A percentile compares a stretch with the other conserved stretches of the same genome.
Conservation (phyloP, 2,888 invertebrate genomes). For the Acronicta aceris region DNA sequence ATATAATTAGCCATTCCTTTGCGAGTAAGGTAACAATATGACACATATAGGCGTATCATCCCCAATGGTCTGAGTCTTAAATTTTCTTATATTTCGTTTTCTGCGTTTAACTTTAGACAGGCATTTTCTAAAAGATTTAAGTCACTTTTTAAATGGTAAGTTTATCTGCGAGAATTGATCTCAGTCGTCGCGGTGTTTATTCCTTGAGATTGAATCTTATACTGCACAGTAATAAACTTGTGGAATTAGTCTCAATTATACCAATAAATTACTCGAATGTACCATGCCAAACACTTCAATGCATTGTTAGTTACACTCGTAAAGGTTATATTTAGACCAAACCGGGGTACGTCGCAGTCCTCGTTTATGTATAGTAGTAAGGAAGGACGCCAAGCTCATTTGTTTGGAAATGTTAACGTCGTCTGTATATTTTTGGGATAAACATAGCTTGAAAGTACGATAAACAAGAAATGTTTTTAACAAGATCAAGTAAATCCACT, state of each 20-base stretch:
- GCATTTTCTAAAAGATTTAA: too few relatives aligned
- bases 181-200: too few relatives aligned
- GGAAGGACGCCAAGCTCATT: conserved; percentile 9
- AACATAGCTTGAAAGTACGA: not conserved
- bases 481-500: not conserved
- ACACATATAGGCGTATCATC: too few relatives aligned
- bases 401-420: conserved; percentile 7
- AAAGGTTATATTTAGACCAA: conserved; percentile 22
- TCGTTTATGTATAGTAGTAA: conserved; percentile 4
- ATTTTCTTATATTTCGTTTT: too few relatives aligned
- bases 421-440: conserved; percentile 11
- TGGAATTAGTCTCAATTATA: not conserved
- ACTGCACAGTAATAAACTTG: not conserved
- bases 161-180: too few relatives aligned
- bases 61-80: too few relatives aligned
- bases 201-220: not conserved
- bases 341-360: not conserved
- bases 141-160: too few relatives aligned
- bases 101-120: too few relatives aligned
- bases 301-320: conserved; percentile 17
- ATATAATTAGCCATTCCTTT: too few relatives aligned
- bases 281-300: conserved; percentile 15
- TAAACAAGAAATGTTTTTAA: not conserved
- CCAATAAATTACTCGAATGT: not conserved
- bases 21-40: too few relatives aligned